Evolutionary conservation across 2,113 vertebrate species (phyloP).

Genomic region (Hyaena hyaena): DNA sequence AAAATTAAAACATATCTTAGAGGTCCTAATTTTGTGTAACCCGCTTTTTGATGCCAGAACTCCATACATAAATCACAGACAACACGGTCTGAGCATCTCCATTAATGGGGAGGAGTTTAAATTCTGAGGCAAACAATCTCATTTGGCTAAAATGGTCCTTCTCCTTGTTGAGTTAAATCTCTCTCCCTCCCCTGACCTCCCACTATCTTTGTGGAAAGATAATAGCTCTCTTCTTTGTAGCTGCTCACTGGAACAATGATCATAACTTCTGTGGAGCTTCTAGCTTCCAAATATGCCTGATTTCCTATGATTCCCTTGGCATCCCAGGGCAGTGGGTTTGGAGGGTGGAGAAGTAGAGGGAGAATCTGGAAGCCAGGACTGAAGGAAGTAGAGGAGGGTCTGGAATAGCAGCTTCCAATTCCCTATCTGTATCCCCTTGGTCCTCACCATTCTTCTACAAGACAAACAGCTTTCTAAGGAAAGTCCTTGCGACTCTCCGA

Average conservation of each 20-base stretch:
- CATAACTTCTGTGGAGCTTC: not conserved
- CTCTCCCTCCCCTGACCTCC: not conserved
- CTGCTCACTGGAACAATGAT: not conserved
- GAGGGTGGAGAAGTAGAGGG: not conserved
- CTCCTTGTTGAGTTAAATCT: not conserved
- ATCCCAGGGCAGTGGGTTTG: not conserved
- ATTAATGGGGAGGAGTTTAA: not conserved
- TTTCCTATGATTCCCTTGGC: not conserved
- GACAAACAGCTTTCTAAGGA: not conserved
- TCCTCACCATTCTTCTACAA: not conserved
- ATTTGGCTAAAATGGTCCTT: not conserved
- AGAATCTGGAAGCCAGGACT: not conserved
- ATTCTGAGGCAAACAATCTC: not conserved
- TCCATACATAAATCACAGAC: not conserved
- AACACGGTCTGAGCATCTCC: not conserved
- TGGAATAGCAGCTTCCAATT: not conserved
- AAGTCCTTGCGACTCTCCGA: not conserved
- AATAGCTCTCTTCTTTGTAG: not conserved
- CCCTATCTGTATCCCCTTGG: not conserved
- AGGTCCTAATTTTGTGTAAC: not conserved
- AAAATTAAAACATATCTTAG: conserved; percentile 18
- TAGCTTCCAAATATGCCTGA: not conserved
- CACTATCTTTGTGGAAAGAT: not conserved
- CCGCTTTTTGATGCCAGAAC: not conserved
- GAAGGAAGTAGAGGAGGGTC: not conserved